Percentiles rank a stretch among this genome's conserved stretches.
These are phyloP conservation scores for Cliona cf. orientalis DNA, from an alignment of 37 sponge, comb jelly and placozoan genomes.

Conservation along the genomic window DNA sequence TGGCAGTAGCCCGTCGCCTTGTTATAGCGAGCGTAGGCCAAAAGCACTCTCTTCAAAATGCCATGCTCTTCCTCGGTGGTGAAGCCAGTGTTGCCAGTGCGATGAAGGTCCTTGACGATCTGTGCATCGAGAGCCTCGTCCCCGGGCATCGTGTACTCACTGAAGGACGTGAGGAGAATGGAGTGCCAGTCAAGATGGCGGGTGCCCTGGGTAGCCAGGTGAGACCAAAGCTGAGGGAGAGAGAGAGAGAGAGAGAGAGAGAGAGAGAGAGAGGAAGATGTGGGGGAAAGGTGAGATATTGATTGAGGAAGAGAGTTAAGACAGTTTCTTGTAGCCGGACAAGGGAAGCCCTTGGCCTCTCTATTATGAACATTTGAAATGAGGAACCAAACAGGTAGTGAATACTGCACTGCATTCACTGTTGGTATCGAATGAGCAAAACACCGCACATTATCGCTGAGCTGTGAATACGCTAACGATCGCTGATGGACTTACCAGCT, in stretches of 20 bases:
- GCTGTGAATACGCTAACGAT: background rate
- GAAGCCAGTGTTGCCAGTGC: constrained; percentile 75
- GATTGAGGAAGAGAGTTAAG: too few relatives aligned
- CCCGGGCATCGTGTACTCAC: constrained; percentile 70
- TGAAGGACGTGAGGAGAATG: constrained; percentile 58
- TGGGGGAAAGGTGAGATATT: too few relatives aligned
- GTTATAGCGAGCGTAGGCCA: constrained; percentile 90
- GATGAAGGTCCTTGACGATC: constrained; percentile 84
- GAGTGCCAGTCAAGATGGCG: constrained; percentile 69
- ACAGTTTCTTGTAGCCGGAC: too few relatives aligned
- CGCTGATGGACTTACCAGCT: constrained; percentile 18
- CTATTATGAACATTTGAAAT: too few relatives aligned
- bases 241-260: background rate
- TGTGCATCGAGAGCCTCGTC: constrained; percentile 71
- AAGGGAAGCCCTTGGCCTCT: too few relatives aligned
- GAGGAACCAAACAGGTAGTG: too few relatives aligned
- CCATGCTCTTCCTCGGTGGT: constrained; percentile 64
- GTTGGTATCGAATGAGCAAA: too few relatives aligned
- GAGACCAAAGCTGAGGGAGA: constrained; percentile 60
- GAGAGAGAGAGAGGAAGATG: too few relatives aligned
- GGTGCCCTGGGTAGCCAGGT: constrained; percentile 32
- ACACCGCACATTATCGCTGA: too few relatives aligned
- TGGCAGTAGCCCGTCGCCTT: constrained; percentile 89
- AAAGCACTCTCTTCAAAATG: constrained; percentile 73
- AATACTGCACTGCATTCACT: too few relatives aligned